Conservation (phyloP, 1,140 invertebrate species). For the Nymphalis io region DNA sequence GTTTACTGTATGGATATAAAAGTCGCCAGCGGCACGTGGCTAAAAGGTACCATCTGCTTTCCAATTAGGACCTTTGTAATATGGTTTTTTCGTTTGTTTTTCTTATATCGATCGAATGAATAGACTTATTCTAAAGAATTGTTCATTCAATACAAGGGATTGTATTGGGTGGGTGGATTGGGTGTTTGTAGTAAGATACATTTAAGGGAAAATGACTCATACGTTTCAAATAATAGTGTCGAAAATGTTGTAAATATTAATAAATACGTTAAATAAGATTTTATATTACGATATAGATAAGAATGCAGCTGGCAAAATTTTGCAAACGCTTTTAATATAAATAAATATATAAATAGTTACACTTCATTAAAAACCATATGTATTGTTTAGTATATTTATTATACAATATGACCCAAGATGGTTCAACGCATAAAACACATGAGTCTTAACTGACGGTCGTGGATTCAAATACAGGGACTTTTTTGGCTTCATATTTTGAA, state of each 20-base stretch:
- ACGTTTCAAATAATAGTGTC: background rate
- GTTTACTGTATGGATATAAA: background rate
- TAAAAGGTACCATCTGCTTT: constrained; percentile 57
- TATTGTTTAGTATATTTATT: too few relatives aligned
- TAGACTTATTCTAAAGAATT: constrained; percentile 47
- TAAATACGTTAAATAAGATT: constrained; percentile 11
- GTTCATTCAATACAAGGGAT: constrained; percentile 38
- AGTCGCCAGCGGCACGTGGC: constrained; percentile 55
- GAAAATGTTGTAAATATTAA: background rate
- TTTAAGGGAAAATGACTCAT: background rate
- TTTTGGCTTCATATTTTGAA: too few relatives aligned
- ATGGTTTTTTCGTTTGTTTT: constrained; percentile 50
- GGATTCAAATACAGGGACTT: too few relatives aligned
- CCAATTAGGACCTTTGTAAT: constrained; percentile 61
- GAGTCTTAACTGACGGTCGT: too few relatives aligned
- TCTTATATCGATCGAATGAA: constrained; percentile 49
- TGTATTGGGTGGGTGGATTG: constrained; percentile 15
- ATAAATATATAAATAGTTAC: background rate
- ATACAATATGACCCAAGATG: too few relatives aligned
- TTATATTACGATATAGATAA: constrained; percentile 8
- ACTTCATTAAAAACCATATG: too few relatives aligned
- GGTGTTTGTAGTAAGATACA: background rate
- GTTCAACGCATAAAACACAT: too few relatives aligned
- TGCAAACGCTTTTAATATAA: constrained; percentile 20
- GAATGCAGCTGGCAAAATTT: constrained; percentile 20